Evolutionary conservation across 2,113 vertebrate species (phyloP).

Genomic region (Gobiocypris rarus): DNA sequence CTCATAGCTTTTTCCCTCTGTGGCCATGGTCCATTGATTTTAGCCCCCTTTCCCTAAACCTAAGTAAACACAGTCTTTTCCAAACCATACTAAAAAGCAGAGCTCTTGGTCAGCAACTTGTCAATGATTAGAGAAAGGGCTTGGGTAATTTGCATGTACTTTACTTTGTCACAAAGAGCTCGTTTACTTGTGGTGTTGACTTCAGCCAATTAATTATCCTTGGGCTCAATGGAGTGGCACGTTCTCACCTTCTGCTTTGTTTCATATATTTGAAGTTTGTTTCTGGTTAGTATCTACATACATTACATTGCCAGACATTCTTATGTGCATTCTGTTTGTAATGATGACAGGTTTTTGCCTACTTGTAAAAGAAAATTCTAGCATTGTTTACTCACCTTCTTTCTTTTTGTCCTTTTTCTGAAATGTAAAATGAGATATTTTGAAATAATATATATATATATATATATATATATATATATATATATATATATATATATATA

Average conservation of each 20-base stretch:
- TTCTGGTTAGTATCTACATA: neutral
- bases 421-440: neutral
- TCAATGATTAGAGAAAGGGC: conserved; percentile 67
- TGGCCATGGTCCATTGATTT: conserved; percentile 54
- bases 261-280: conserved; percentile 8
- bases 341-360: neutral
- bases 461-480: no score
- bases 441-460: no score
- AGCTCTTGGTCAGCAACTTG: conserved; percentile 70
- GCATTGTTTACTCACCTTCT: neutral
- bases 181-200: conserved; percentile 35
- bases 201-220: conserved; percentile 35
- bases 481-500: no score
- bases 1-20: conserved; percentile 36
- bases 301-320: neutral
- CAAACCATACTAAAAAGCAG: conserved; percentile 71
- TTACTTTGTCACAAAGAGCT: conserved; percentile 61
- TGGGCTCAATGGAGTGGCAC: conserved; percentile 4
- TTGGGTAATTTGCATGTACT: conserved; percentile 67
- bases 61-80: conserved; percentile 70
- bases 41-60: conserved; percentile 63
- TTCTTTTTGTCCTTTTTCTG: neutral
- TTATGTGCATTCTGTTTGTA: neutral
- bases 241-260: neutral
- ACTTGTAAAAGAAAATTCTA: neutral